A percentile compares a stretch with the other conserved stretches of the same genome.
These are phyloP conservation scores for Macropodus opercularis DNA, from an alignment of 2,797 vertebrate species.

Conservation along the genomic window DNA sequence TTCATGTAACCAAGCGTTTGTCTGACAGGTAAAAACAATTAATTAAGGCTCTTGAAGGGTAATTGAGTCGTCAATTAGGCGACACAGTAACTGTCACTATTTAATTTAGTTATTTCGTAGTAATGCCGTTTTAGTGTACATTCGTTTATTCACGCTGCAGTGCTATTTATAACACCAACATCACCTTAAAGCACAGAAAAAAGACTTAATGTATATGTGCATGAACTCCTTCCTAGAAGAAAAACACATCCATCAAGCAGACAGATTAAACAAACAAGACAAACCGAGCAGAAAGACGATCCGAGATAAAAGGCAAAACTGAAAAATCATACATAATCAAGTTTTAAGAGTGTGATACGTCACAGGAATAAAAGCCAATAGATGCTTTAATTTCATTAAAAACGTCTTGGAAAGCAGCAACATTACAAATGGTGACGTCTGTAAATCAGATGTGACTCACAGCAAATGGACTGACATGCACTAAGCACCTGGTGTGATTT, in stretches of 20 bases:
- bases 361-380: neutral
- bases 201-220: neutral
- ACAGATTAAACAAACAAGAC: neutral
- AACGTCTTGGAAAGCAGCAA: neutral
- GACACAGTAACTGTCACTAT: neutral
- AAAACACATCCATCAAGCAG: neutral
- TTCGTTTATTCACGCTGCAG: neutral
- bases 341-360: neutral
- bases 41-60: too few relatives aligned
- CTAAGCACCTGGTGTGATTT: conserved; percentile 20
- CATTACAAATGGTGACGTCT: neutral
- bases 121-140: neutral
- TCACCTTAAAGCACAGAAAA: neutral
- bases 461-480: conserved; percentile 18
- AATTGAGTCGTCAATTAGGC: conserved; percentile 3
- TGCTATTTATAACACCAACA: neutral
- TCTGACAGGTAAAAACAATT: too few relatives aligned
- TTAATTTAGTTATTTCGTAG: neutral
- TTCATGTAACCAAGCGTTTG: neutral
- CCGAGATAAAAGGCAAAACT: neutral
- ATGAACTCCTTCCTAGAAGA: neutral
- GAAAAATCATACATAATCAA: too few relatives aligned
- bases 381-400: neutral
- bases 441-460: conserved; percentile 13
- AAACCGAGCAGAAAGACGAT: neutral